These are phyloP conservation scores for Condylura cristata DNA, from an alignment of 2,113 vertebrate genomes.

Conservation along the genomic window DNA sequence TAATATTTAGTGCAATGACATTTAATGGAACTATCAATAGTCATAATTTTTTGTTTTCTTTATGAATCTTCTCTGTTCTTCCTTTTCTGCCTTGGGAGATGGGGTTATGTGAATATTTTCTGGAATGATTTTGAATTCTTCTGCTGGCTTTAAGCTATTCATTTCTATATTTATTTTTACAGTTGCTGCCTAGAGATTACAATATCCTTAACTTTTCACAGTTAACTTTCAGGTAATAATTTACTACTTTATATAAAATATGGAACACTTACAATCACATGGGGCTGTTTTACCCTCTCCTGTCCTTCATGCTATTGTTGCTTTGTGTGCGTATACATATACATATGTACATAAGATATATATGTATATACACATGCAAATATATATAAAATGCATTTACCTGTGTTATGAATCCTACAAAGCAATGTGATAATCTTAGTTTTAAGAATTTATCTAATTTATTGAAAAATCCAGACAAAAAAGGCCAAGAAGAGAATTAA, in stretches of 20 bases:
- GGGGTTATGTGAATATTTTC: neutral
- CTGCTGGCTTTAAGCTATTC: neutral
- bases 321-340: neutral
- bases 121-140: conserved; percentile 21
- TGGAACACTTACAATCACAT: neutral
- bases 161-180: neutral
- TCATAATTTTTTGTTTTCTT: neutral
- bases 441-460: neutral
- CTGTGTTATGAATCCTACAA: neutral
- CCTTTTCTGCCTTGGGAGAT: neutral
- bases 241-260: conserved; percentile 31
- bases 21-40: neutral
- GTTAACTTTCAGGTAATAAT: conserved; percentile 3
- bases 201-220: conserved; percentile 8
- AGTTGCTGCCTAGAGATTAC: neutral
- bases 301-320: neutral
- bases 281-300: neutral
- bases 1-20: neutral
- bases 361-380: neutral
- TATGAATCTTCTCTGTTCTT: neutral
- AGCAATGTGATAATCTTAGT: neutral
- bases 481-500: neutral
- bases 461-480: neutral
- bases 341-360: neutral
- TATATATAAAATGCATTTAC: neutral